These are phyloP conservation scores for Charadrius vociferus DNA, from an alignment of 2,113 vertebrate genomes.

Conservation along the genomic window DNA sequence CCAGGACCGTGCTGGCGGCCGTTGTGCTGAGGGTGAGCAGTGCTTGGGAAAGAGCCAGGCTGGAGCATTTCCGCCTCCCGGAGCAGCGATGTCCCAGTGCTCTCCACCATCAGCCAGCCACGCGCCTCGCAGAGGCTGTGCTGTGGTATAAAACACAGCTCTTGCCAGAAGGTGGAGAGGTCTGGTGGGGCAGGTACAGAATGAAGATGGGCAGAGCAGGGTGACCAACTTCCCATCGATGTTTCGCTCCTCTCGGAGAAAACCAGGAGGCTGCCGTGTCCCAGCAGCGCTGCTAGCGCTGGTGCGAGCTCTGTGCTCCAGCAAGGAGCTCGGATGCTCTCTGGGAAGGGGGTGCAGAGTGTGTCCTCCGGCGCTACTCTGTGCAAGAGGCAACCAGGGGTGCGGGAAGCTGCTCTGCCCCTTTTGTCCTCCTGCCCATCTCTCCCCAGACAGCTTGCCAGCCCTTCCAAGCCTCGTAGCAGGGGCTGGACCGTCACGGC, in stretches of 20 bases:
- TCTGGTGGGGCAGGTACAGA: not conserved
- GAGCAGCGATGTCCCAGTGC: rapidly evolving
- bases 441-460: not conserved
- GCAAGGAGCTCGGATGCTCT: rapidly evolving
- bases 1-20: not conserved
- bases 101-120: not conserved
- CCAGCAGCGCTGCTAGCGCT: not conserved
- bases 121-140: not conserved
- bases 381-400: rapidly evolving
- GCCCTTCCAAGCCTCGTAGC: rapidly evolving
- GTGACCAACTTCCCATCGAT: rapidly evolving
- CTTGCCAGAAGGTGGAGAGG: not conserved
- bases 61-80: rapidly evolving
- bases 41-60: not conserved
- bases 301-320: not conserved
- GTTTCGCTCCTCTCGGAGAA: not conserved
- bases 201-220: not conserved
- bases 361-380: rapidly evolving
- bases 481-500: rapidly evolving
- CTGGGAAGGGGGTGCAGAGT: not conserved
- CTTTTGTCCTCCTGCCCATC: not conserved
- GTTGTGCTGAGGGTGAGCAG: not conserved
- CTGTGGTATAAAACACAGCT: rapidly evolving
- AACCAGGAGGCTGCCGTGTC: not conserved
- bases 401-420: not conserved